Conservation (phyloP, 2,888 invertebrate genomes). For the Melanchra persicariae region DNA sequence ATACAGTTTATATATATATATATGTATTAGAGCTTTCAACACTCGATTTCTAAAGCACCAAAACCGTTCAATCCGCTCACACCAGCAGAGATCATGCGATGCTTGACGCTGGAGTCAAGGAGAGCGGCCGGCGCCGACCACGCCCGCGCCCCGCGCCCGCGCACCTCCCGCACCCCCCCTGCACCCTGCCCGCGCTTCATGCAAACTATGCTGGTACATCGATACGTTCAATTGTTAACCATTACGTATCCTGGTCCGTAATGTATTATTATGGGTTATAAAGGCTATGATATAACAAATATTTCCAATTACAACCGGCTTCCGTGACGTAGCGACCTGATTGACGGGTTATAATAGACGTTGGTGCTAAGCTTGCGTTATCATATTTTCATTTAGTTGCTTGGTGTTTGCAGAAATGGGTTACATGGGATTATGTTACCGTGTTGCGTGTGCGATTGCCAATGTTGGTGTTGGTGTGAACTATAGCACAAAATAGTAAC, state of each 20-base stretch:
- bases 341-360: constrained; percentile 37
- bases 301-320: constrained; percentile 69
- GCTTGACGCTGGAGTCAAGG: constrained; percentile 90
- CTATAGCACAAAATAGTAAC: background rate
- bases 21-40: constrained; percentile 16
- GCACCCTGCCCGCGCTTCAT: constrained; percentile 76
- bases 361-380: constrained; percentile 32
- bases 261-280: constrained; percentile 72
- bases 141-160: constrained; percentile 81
- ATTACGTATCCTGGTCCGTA: constrained; percentile 81
- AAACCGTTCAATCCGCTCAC: constrained; percentile 60
- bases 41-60: constrained; percentile 73
- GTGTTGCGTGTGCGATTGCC: background rate
- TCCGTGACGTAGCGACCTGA: constrained; percentile 67
- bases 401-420: background rate
- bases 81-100: constrained; percentile 89
- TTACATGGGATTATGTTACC: background rate
- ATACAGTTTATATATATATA: background rate
- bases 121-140: constrained; percentile 90
- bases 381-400: constrained; percentile 20
- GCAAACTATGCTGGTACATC: constrained; percentile 74
- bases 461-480: background rate
- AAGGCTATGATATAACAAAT: constrained; percentile 71
- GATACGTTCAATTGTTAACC: constrained; percentile 80
- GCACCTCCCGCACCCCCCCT: constrained; percentile 65